phyloP scores from a whole-genome alignment of 1,140 invertebrate species.

The Bombyx mori region DNA sequence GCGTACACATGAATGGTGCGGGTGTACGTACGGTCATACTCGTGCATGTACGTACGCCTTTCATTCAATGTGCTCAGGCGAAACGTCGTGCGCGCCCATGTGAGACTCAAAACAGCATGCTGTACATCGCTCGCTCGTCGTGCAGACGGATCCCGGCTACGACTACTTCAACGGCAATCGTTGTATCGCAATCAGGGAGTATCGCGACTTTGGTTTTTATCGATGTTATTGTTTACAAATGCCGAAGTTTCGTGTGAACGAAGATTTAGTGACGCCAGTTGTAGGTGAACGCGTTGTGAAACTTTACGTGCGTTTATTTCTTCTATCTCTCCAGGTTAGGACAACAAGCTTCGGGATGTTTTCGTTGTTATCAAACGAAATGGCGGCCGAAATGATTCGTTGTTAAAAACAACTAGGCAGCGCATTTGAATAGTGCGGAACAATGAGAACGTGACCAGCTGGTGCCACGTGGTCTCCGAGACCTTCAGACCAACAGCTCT shows the following conservation, averaged over 20 bases:
- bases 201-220: not conserved
- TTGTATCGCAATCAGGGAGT: not conserved
- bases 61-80: conserved; percentile 68
- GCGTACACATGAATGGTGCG: conserved; percentile 60
- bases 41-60: conserved; percentile 53
- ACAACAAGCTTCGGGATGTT: not conserved
- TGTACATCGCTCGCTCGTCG: conserved; percentile 44
- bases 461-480: conserved; percentile 47
- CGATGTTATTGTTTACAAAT: conserved; percentile 19
- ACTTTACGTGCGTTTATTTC: not conserved
- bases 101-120: conserved; percentile 51
- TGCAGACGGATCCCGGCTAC: conserved; percentile 10
- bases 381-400: not conserved
- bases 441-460: conserved; percentile 19
- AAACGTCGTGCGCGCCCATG: conserved; percentile 28
- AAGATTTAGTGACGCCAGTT: not conserved
- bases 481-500: conserved; percentile 53
- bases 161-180: conserved; percentile 1
- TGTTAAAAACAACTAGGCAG: conserved; percentile 1
- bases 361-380: conserved; percentile 4
- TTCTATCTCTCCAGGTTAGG: not conserved
- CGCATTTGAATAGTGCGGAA: not conserved
- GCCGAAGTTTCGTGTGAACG: conserved; percentile 17
- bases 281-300: conserved; percentile 6
- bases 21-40: conserved; percentile 14